Evolutionary conservation across 2,797 vertebrate genomes (phyloP).

Genomic region (Danionella dracula): DNA sequence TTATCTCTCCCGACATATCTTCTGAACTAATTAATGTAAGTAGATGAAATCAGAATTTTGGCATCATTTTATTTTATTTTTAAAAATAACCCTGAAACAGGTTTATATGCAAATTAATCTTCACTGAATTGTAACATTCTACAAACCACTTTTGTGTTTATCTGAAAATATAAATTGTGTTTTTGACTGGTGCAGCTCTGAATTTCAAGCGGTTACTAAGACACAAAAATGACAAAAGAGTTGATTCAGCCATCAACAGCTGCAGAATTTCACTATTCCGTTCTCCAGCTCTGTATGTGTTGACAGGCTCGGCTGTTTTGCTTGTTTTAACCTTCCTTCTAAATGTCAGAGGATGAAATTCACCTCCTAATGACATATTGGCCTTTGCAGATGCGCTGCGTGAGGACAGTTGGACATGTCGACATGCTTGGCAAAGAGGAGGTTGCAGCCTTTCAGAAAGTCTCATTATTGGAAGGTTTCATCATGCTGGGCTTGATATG

Average conservation of each 20-base stretch:
- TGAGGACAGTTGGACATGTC: constrained; percentile 29
- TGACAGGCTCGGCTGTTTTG: constrained; percentile 19
- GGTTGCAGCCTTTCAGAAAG: not conserved
- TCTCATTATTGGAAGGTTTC: constrained; percentile 43
- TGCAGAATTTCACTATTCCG: not conserved
- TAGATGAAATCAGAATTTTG: too few species aligned
- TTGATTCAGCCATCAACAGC: not conserved
- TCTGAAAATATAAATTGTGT: too few species aligned
- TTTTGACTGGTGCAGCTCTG: not conserved
- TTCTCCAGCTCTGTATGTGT: constrained; percentile 10
- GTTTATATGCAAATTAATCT: too few species aligned
- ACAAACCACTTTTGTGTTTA: too few species aligned
- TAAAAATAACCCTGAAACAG: too few species aligned
- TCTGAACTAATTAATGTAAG: too few species aligned
- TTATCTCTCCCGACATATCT: too few species aligned
- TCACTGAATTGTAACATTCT: too few species aligned
- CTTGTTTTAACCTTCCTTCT: constrained; percentile 34
- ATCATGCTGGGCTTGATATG: constrained; percentile 20
- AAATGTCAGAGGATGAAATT: constrained; percentile 35
- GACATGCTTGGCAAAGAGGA: constrained; percentile 25
- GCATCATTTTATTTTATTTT: too few species aligned
- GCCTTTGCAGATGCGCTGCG: constrained; percentile 15
- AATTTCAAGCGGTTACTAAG: not conserved
- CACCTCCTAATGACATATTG: constrained; percentile 36
- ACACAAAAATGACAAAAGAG: not conserved